Percentiles rank a stretch among this genome's conserved stretches.
phyloP scores from a whole-genome alignment of 1,140 invertebrate species.

The Pectinophora gossypiella region DNA sequence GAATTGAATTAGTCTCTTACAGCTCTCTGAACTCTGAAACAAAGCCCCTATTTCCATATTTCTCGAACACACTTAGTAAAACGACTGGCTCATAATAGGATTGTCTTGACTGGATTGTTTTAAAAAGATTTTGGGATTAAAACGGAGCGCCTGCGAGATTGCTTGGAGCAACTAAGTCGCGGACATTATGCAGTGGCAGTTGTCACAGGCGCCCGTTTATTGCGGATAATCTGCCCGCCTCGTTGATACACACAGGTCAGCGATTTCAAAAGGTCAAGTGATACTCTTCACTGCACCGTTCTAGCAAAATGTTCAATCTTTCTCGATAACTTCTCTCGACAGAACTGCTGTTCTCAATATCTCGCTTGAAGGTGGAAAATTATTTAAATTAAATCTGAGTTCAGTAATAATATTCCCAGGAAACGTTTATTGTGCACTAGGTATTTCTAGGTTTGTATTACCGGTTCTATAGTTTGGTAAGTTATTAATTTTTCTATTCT shows the following conservation, averaged over 20 bases:
- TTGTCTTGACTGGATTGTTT: slow-evolving; percentile 1
- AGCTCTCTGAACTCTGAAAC: neutral
- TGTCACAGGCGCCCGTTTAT: neutral
- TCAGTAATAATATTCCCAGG: too few relatives aligned
- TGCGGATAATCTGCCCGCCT: neutral
- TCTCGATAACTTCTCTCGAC: too few relatives aligned
- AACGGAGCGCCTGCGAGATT: neutral
- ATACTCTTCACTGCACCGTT: too few relatives aligned
- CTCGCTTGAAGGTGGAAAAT: too few relatives aligned
- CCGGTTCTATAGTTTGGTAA: too few relatives aligned
- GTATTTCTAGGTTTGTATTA: too few relatives aligned
- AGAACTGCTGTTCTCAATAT: too few relatives aligned
- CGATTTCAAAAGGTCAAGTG: neutral
- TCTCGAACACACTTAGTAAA: neutral
- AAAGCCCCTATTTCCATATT: neutral
- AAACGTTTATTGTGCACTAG: too few relatives aligned
- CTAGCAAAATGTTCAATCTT: too few relatives aligned
- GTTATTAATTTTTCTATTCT: too few relatives aligned
- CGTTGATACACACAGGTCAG: neutral
- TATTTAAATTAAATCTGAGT: too few relatives aligned
- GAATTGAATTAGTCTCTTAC: neutral
- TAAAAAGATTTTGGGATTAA: neutral
- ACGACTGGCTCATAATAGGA: neutral
- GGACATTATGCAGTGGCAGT: neutral
- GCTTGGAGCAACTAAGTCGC: neutral